Conservation (phyloP, 1,140 invertebrate species). For the Brevipalpus yothersi region DNA sequence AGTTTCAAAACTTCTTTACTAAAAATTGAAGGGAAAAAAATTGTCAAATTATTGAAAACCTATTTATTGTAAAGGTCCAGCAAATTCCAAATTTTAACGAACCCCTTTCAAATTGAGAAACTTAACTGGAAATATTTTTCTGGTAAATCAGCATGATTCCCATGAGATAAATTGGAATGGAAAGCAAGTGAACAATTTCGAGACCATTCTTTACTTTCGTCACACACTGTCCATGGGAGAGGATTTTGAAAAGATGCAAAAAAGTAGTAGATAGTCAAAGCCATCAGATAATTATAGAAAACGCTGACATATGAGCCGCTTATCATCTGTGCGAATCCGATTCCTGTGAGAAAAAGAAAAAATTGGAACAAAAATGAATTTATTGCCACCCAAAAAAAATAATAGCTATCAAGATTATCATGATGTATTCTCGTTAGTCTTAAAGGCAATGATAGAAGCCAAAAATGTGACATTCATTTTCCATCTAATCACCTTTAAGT, state of each 20-base stretch:
- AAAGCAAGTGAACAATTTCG: neutral
- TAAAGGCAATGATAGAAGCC: neutral
- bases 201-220: slow-evolving; percentile 16
- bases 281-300: slow-evolving; percentile 22
- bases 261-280: slow-evolving; percentile 21
- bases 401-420: too few species aligned
- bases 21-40: neutral
- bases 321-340: slow-evolving; percentile 22
- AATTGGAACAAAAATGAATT: neutral
- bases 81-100: neutral
- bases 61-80: neutral
- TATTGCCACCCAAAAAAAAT: neutral
- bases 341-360: slow-evolving; percentile 14
- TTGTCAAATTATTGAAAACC: too few species aligned
- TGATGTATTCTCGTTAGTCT: too few species aligned
- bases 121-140: slow-evolving; percentile 1
- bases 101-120: neutral
- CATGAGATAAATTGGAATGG: neutral
- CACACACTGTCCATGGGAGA: slow-evolving; percentile 17
- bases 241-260: slow-evolving; percentile 17
- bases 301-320: slow-evolving; percentile 17
- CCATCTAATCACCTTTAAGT: slow-evolving; percentile 11
- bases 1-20: neutral
- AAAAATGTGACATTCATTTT: neutral
- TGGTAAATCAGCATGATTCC: neutral